A percentile compares a stretch with the other conserved stretches of the same genome.
phyloP scores from a whole-genome alignment of 2,888 invertebrate genomes.

The Drosophila nigricruria region DNA sequence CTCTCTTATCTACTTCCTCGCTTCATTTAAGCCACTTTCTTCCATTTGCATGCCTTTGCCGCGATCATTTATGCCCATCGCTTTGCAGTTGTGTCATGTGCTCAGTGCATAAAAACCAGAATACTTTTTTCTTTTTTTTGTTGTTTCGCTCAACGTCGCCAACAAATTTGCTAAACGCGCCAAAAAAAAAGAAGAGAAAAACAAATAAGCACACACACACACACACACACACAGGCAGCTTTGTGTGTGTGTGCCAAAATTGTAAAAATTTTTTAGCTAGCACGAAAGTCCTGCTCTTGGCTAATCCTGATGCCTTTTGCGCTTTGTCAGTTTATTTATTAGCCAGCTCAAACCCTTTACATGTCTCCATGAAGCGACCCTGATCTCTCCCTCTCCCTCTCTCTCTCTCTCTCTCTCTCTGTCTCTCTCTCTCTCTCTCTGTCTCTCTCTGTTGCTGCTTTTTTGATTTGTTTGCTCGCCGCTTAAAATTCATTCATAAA shows the following conservation, averaged over 20 bases:
- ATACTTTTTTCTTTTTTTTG: constrained; percentile 5
- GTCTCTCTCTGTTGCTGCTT: background rate
- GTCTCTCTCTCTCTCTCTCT: background rate
- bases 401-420: too few species aligned
- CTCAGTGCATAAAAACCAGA: background rate
- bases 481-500: constrained; percentile 72
- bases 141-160: constrained; percentile 24
- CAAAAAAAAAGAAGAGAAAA: constrained; percentile 13
- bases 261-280: constrained; percentile 13
- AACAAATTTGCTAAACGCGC: constrained; percentile 53
- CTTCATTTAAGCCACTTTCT: background rate
- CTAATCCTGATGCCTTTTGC: constrained; percentile 1
- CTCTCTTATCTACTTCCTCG: background rate
- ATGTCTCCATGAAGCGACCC: background rate
- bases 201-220: background rate
- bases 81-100: constrained; percentile 1
- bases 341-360: background rate
- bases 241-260: constrained; percentile 11
- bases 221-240: background rate
- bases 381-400: background rate
- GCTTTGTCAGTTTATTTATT: constrained; percentile 23
- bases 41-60: too few species aligned
- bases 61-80: background rate
- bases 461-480: constrained; percentile 38
- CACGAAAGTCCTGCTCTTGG: constrained; percentile 6